Evolutionary conservation across 2,797 vertebrate species (phyloP).

Genomic region (Melanotaenia nigrans): DNA sequence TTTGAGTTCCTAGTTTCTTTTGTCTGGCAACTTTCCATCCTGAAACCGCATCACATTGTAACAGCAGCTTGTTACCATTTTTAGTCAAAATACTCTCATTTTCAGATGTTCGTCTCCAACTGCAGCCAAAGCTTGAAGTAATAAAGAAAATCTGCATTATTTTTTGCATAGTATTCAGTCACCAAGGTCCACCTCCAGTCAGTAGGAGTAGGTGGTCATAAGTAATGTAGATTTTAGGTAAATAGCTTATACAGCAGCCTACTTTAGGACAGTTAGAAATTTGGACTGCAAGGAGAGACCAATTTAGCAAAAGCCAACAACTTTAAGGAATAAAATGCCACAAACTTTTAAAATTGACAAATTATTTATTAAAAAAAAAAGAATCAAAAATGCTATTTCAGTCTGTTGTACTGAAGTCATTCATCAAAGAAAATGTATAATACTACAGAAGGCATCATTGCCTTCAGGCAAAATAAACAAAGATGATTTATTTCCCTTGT

Average conservation of each 20-base stretch:
- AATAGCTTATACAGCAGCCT: slow-evolving; percentile 6
- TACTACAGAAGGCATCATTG: slow-evolving; percentile 27
- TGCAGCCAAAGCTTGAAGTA: background rate
- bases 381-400: slow-evolving; percentile 10
- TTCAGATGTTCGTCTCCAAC: background rate
- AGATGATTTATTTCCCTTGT: slow-evolving; percentile 47
- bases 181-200: slow-evolving; percentile 17
- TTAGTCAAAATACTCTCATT: background rate
- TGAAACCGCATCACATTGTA: background rate
- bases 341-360: slow-evolving; percentile 13
- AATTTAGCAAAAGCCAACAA: slow-evolving; percentile 6
- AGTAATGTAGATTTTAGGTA: slow-evolving; percentile 15
- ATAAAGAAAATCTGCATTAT: slow-evolving; percentile 6
- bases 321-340: slow-evolving; percentile 11
- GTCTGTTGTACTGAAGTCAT: slow-evolving; percentile 31
- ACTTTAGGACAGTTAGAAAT: background rate
- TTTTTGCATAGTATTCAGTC: slow-evolving; percentile 6
- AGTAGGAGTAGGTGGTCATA: slow-evolving; percentile 8
- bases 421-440: slow-evolving; percentile 48
- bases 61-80: background rate
- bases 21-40: too few species aligned
- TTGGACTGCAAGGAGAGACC: background rate
- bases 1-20: background rate
- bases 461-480: slow-evolving; percentile 52
- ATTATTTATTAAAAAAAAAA: slow-evolving; percentile 5